Evolutionary conservation across 2,888 invertebrate species (phyloP).

Genomic region (Drosophila neonasuta): DNA sequence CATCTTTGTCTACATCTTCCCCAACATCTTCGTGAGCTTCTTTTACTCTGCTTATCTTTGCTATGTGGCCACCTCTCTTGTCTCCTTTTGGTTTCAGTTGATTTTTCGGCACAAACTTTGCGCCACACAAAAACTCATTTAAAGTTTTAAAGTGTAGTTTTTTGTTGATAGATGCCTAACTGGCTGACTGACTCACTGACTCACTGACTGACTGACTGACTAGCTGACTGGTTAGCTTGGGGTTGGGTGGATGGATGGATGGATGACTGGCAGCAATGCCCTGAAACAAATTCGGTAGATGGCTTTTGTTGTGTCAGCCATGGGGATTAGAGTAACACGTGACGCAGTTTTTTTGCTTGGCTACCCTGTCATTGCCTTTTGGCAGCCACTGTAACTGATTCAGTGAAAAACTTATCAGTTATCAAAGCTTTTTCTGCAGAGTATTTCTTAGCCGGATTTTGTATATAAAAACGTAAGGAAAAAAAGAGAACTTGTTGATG

Average conservation of each 20-base stretch:
- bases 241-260: constrained; percentile 21
- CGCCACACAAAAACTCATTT: constrained; percentile 66
- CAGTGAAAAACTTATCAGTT: background rate
- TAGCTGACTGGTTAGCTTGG: constrained; percentile 10
- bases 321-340: constrained; percentile 63
- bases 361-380: constrained; percentile 11
- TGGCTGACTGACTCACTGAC: constrained; percentile 19
- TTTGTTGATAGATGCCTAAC: constrained; percentile 59
- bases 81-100: constrained; percentile 20
- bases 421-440: background rate
- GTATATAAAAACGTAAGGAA: background rate
- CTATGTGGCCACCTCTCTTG: background rate
- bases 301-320: constrained; percentile 44
- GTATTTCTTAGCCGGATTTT: constrained; percentile 1
- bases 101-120: constrained; percentile 58
- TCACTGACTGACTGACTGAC: constrained; percentile 11
- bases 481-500: constrained; percentile 65
- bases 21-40: background rate
- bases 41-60: constrained; percentile 19
- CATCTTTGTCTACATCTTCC: background rate
- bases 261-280: constrained; percentile 30
- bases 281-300: constrained; percentile 37
- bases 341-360: constrained; percentile 37
- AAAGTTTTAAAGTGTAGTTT: constrained; percentile 73
- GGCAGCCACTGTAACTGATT: background rate